These are phyloP conservation scores for Spialia ferax DNA, from an alignment of 2,888 invertebrate species.

Conservation along the genomic window DNA sequence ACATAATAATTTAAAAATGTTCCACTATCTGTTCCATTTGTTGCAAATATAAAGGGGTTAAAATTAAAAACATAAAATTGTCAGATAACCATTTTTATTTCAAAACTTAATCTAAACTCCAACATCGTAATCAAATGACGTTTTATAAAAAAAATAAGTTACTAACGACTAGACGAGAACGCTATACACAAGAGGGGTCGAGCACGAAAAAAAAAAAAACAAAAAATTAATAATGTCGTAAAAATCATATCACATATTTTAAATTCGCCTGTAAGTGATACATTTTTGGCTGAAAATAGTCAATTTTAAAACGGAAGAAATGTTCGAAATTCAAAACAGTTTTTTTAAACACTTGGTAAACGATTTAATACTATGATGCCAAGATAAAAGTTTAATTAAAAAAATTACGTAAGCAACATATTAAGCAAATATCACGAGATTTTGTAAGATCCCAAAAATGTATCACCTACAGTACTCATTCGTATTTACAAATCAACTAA, in stretches of 20 bases:
- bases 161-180: slow-evolving; percentile 81
- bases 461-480: slow-evolving; percentile 44
- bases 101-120: slow-evolving; percentile 78
- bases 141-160: slow-evolving; percentile 70
- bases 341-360: too few relatives aligned
- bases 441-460: slow-evolving; percentile 42
- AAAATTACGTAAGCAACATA: too few relatives aligned
- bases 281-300: slow-evolving; percentile 43
- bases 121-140: slow-evolving; percentile 68
- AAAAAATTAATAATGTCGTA: slow-evolving; percentile 48
- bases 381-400: too few relatives aligned
- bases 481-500: slow-evolving; percentile 52
- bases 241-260: slow-evolving; percentile 58
- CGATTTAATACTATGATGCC: too few relatives aligned
- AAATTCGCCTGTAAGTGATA: slow-evolving; percentile 50
- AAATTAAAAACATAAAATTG: slow-evolving; percentile 49
- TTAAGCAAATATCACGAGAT: background rate
- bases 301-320: background rate
- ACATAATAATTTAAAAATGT: too few relatives aligned
- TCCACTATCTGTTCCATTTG: too few relatives aligned
- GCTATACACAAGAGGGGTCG: slow-evolving; percentile 63
- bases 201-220: slow-evolving; percentile 56
- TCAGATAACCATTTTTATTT: slow-evolving; percentile 76
- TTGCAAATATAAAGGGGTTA: background rate
- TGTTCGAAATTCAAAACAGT: background rate